phyloP scores from a whole-genome alignment of 2,888 invertebrate genomes.

The Polylopha cassiicola region DNA sequence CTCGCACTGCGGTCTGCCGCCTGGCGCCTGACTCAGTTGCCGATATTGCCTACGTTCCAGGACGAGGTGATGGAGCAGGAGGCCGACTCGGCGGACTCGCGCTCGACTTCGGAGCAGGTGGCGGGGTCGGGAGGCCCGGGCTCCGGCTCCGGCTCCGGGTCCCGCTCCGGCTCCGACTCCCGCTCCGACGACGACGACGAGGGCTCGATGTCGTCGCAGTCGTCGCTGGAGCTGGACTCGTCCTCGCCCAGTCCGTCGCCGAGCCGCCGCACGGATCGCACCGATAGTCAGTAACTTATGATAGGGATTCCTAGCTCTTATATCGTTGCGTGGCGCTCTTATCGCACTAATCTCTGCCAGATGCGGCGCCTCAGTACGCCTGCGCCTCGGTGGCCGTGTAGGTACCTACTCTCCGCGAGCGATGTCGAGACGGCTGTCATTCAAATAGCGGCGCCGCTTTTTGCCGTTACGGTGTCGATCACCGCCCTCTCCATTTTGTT shows the following conservation, averaged over 20 bases:
- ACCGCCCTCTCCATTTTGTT: too few species aligned
- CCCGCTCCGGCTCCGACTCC: slow-evolving; percentile 1
- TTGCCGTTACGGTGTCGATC: too few species aligned
- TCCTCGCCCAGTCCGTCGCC: slow-evolving; percentile 36
- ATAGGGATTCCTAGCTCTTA: background rate
- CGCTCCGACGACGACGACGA: slow-evolving; percentile 1
- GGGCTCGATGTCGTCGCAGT: slow-evolving; percentile 41
- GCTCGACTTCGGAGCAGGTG: slow-evolving; percentile 20
- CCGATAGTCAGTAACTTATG: slow-evolving; percentile 31
- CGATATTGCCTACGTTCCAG: too few species aligned
- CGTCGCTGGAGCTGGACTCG: slow-evolving; percentile 56
- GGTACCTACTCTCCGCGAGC: too few species aligned
- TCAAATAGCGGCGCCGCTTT: too few species aligned
- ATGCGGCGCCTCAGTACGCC: too few species aligned
- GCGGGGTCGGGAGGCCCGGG: slow-evolving; percentile 10
- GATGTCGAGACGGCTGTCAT: too few species aligned
- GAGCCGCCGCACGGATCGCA: slow-evolving; percentile 35
- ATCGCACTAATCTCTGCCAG: too few species aligned
- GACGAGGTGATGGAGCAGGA: slow-evolving; percentile 37
- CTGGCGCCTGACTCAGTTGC: background rate
- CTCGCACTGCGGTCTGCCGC: slow-evolving; percentile 1
- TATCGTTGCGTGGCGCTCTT: too few species aligned
- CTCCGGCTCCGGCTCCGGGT: background rate
- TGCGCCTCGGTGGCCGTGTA: too few species aligned
- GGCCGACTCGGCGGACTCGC: slow-evolving; percentile 28